Evolutionary conservation across 2,113 vertebrate species (phyloP), one percentile per base, ranked within the genome.

Genomic region (Bos indicus): DNA sequence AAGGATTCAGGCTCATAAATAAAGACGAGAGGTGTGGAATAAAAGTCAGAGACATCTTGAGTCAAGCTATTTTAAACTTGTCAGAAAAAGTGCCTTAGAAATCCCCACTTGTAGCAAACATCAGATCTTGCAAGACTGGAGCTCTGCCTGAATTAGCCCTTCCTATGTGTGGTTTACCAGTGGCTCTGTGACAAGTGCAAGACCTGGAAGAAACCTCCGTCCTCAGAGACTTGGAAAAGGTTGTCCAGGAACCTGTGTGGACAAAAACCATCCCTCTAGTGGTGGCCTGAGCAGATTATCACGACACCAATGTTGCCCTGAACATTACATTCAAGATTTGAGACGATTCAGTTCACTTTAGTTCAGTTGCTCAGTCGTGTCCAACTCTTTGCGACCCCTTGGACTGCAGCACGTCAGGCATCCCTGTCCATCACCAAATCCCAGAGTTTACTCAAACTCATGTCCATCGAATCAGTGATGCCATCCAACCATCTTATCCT

Each of bases 141-240:
- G 15, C 4, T 2, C 16, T 46, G 26, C 16, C 4, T 78, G 60
- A 21, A 90, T 40, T 90, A 46, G 43, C 7, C 56, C 57, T 0
- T 77, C 19, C 0, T 52, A 0, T 0, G 0, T 7, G 6, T 4
- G 12, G 6, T 13, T 71, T 67, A 25, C 15, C 33, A 11, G 25
- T 0, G 54, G 5, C 91, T 43, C 51, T 21, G 2, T 15, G 74
- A 77, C 13, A 15, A 77, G 23, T 15, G 46, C 16, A 51, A 19
- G 46, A 21, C 17, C 64, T 71, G n/a, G n/a, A 71, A 71, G 64
- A 71, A 71, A 36, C 64, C 64, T 21, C 19, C 4, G 0, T 21
- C n/a, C n/a, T 71, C 64, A 71, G 64, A 12, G 64, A 71, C 64
- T 71, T 71, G 64, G n/a, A 71, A 71, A 71, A 71, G n/a, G 9